phyloP scores from a whole-genome alignment of 2,888 invertebrate genomes.

The Agrilus mali region DNA sequence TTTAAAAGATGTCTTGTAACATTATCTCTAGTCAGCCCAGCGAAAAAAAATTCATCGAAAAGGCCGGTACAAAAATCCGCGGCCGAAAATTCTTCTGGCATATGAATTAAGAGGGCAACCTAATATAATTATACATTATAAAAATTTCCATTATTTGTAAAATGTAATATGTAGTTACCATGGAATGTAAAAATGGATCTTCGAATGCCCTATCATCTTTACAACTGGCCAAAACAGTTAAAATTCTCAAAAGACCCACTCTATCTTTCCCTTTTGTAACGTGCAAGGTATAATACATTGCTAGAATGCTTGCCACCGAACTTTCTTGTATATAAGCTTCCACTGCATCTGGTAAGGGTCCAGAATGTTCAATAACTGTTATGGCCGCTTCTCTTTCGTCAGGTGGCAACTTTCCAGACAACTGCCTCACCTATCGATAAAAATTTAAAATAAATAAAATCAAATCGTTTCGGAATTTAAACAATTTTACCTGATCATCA shows the following conservation, averaged over 20 bases:
- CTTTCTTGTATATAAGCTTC: conserved; percentile 86
- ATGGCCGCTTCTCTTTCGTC: conserved; percentile 90
- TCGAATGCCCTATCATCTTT: conserved; percentile 88
- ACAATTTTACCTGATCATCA: conserved; percentile 55
- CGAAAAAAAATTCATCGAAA: conserved; percentile 92
- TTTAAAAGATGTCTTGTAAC: conserved; percentile 84
- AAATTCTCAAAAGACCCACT: conserved; percentile 67
- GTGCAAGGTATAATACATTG: conserved; percentile 91
- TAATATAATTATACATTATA: too few species aligned
- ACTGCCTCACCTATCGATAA: conserved; percentile 35
- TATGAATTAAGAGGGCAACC: conserved; percentile 69
- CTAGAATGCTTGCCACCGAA: conserved; percentile 80
- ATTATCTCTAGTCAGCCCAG: conserved; percentile 78
- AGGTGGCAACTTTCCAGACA: conserved; percentile 77
- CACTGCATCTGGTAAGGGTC: conserved; percentile 85
- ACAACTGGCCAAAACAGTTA: conserved; percentile 83
- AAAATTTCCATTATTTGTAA: too few species aligned
- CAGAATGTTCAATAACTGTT: conserved; percentile 87
- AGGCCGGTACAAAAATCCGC: conserved; percentile 92
- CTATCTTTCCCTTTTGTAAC: conserved; percentile 72
- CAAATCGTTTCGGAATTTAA: too few species aligned
- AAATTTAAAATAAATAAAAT: too few species aligned
- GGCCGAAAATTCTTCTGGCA: conserved; percentile 84
- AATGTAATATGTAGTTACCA: too few species aligned
- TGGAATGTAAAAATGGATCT: conserved; percentile 87